Conservation (phyloP, 2,113 vertebrate genomes). For the Planiliza haematocheilus region DNA sequence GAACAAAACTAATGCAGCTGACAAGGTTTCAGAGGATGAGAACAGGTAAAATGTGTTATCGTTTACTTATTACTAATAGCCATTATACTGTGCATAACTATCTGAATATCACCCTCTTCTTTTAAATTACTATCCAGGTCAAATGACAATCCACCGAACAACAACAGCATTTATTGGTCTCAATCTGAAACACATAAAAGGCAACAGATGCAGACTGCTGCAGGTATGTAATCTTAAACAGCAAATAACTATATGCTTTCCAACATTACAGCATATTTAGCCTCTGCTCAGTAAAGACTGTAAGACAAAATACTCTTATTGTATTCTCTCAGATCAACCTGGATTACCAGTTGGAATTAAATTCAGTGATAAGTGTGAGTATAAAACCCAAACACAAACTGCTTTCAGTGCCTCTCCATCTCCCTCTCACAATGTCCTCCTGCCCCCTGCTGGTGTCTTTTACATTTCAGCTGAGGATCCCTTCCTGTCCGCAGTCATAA, state of each 20-base stretch:
- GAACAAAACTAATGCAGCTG: conserved; percentile 81
- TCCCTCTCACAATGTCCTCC: conserved; percentile 30
- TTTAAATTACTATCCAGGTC: conserved; percentile 56
- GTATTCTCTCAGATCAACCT: conserved; percentile 23
- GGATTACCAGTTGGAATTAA: conserved; percentile 64
- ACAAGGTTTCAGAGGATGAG: conserved; percentile 78
- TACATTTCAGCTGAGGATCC: conserved; percentile 87
- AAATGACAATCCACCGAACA: conserved; percentile 50
- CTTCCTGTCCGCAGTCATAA: conserved; percentile 92
- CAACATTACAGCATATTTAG: no score
- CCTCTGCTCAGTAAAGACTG: no score
- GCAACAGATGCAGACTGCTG: conserved; percentile 3
- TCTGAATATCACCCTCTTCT: conserved; percentile 22
- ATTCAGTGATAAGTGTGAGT: conserved; percentile 89
- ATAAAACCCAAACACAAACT: neutral
- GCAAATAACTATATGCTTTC: neutral
- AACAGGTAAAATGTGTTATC: conserved; percentile 78
- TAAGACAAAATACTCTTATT: no score
- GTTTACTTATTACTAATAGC: neutral
- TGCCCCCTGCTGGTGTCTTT: conserved; percentile 59
- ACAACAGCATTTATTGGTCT: conserved; percentile 21
- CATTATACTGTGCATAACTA: neutral
- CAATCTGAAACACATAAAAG: conserved; percentile 11
- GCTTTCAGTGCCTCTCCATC: neutral
- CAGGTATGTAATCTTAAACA: conserved; percentile 25